phyloP scores from a whole-genome alignment of 1,140 invertebrate genomes.

The Drosophila dunni region DNA sequence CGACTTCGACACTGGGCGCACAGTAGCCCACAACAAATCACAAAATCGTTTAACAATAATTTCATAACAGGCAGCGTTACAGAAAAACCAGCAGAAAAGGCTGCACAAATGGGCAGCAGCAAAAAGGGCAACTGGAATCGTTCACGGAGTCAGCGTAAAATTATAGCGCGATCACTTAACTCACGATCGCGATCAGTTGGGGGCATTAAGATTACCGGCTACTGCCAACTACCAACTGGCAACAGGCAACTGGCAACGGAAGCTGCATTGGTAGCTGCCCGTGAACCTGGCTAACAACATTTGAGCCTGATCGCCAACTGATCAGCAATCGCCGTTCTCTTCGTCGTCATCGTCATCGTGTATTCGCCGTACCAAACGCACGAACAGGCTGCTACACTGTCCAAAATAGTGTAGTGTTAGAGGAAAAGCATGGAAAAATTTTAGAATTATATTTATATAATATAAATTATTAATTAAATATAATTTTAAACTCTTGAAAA shows the following conservation, averaged over 20 bases:
- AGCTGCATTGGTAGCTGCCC: conserved; percentile 53
- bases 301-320: conserved; percentile 15
- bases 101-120: neutral
- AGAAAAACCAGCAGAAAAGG: conserved; percentile 10
- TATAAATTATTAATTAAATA: no score
- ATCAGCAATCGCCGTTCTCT: conserved; percentile 16
- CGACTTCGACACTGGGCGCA: conserved; percentile 47
- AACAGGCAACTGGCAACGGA: conserved; percentile 25
- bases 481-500: no score
- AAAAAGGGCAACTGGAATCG: conserved; percentile 15
- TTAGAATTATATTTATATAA: no score
- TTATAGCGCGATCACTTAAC: conserved; percentile 85
- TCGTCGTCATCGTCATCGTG: conserved; percentile 27
- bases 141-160: conserved; percentile 71
- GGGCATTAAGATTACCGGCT: conserved; percentile 82
- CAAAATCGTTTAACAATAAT: conserved; percentile 83
- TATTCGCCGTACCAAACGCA: conserved; percentile 51
- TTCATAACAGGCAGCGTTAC: conserved; percentile 63
- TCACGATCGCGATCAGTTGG: conserved; percentile 82
- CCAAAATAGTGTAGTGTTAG: no score
- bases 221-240: conserved; percentile 43
- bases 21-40: conserved; percentile 82
- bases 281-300: conserved; percentile 29
- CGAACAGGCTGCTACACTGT: conserved; percentile 41
- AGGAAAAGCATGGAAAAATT: no score